Evolutionary conservation across 2,113 vertebrate genomes (phyloP).

Genomic region (Brachypteracias leptosomus): DNA sequence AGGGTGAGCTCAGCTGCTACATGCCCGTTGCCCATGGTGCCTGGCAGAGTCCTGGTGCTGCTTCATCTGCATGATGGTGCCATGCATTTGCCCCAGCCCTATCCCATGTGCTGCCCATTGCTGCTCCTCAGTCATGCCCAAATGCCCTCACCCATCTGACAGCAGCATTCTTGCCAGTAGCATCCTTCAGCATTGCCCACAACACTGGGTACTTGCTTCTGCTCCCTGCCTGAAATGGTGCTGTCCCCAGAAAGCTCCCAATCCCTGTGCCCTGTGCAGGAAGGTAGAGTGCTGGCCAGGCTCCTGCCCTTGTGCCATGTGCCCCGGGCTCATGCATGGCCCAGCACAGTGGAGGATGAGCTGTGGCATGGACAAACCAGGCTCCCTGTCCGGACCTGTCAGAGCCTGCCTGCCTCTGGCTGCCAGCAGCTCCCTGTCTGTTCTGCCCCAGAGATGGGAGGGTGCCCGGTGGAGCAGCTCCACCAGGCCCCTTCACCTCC

Average conservation of each 20-base stretch:
- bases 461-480: background rate
- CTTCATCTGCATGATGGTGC: background rate
- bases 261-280: background rate
- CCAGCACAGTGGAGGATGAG: background rate
- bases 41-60: background rate
- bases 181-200: background rate
- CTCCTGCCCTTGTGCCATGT: background rate
- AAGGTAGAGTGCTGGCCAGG: background rate
- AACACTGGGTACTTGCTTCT: background rate
- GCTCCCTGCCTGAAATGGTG: background rate
- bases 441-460: background rate
- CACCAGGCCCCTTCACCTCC: background rate
- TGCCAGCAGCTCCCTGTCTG: background rate
- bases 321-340: background rate
- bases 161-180: background rate
- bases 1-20: background rate
- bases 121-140: background rate
- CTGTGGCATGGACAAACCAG: background rate
- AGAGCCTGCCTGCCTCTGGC: background rate
- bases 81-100: background rate
- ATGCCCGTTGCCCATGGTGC: background rate
- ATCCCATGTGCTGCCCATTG: rapidly evolving
- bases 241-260: background rate
- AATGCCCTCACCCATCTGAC: background rate
- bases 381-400: background rate